A percentile compares a stretch with the other conserved stretches of the same genome.
Evolutionary conservation across 2,113 vertebrate species (phyloP).

Genomic region (Alosa alosa): DNA sequence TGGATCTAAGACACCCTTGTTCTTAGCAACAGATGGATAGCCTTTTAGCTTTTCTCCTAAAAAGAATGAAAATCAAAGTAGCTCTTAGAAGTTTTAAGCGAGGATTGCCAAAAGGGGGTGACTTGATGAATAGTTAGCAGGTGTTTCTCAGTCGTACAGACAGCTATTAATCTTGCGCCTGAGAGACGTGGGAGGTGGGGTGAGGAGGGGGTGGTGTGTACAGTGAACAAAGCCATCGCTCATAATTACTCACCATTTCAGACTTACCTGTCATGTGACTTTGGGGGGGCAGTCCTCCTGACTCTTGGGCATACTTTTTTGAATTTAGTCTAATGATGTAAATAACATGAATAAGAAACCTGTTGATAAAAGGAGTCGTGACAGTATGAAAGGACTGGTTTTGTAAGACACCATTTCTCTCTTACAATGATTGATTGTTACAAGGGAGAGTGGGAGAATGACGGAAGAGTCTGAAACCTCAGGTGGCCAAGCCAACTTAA

Average conservation of each 20-base stretch:
- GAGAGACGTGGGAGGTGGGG: slow-evolving; percentile 26
- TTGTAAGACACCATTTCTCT: not conserved
- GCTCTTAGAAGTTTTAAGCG: slow-evolving; percentile 5
- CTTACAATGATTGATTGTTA: not conserved
- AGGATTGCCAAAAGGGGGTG: slow-evolving; percentile 36
- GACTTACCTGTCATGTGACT: slow-evolving; percentile 36
- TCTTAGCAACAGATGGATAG: slow-evolving; percentile 8
- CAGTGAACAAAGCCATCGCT: slow-evolving; percentile 50
- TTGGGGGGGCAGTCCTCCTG: not conserved
- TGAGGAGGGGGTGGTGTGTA: slow-evolving; percentile 33
- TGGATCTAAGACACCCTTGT: not conserved
- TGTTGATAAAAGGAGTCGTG: slow-evolving; percentile 9
- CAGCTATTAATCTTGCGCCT: slow-evolving; percentile 51
- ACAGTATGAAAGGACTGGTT: slow-evolving; percentile 25
- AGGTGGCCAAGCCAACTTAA: slow-evolving; percentile 46
- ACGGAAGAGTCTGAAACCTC: slow-evolving; percentile 27
- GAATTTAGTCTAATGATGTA: not conserved
- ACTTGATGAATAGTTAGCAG: slow-evolving; percentile 60
- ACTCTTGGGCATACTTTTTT: not conserved
- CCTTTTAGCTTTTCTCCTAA: not conserved
- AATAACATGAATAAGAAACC: not conserved
- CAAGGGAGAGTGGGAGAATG: not conserved
- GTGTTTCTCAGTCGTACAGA: slow-evolving; percentile 49
- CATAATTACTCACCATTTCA: slow-evolving; percentile 51
- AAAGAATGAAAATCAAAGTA: slow-evolving; percentile 5